Base-by-base conservation (phyloP, 2,113 vertebrate species). In the Nyctibius bracteatus region DNA sequence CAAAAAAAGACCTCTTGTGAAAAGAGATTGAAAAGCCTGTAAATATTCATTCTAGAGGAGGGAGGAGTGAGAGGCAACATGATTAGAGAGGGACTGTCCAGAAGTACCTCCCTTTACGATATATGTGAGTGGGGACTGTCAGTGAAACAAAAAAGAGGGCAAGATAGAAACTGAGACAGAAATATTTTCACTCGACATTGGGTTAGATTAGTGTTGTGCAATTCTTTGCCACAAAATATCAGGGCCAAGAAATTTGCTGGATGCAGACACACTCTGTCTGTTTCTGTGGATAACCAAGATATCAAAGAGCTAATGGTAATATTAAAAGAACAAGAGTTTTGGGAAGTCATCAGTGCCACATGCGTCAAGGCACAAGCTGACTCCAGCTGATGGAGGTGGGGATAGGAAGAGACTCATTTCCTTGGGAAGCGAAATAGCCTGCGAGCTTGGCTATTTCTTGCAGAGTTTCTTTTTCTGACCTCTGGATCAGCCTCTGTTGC, bases 221-320 rank as follows among this genome's bases (percentile, higher is more conserved):
- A 96, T 95, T 94, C 77, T 57, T 96, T 95, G 80, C 95, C 91
- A 92, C 95, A 96, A 91, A 86, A 49, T 72, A 67, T 81, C 73
- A 57, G 66, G 77, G 92, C 96, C 95, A 96, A 94, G 86, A 96
- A 84, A 73, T 96, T 94, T 65, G 57, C 83, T 94, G 88, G 88
- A 92, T 87, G 74, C 52, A 65, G 84, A 87, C 52, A 61, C 57
- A 41, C 86, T 81, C 68, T 92, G 83, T 44, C 86, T 92, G 66
- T 91, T 94, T 65, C 81, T 94, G 86, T 94, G 94, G 91, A 91
- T 95, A 91, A 92, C 86, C 77, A 85, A 63, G 95, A 82, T 96
- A 96, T 88, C 92, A 92, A 81, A 92, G 61, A 88, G 44, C 82
- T 91, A 94, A 84, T 93, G 49, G 77, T 72, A 92, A 66, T 81